A percentile compares a stretch with the other conserved stretches of the same genome.
These are phyloP conservation scores for Virgularia gustaviana DNA, from an alignment of 92 coral and sea anemone species.

Conservation along the genomic window DNA sequence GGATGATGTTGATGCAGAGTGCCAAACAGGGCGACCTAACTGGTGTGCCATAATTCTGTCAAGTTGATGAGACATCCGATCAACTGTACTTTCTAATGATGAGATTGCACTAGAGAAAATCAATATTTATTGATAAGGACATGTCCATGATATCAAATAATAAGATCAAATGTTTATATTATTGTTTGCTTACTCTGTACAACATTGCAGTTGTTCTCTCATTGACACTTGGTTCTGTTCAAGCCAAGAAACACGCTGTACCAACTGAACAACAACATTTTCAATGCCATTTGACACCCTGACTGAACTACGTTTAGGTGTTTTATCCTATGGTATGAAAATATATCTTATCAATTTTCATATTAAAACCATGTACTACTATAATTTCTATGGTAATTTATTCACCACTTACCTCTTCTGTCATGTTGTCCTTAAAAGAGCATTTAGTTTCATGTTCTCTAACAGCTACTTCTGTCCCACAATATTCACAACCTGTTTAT, in stretches of 20 bases:
- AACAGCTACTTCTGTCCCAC: conserved; percentile 70
- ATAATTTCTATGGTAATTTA: not conserved
- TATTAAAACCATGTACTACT: too few species aligned
- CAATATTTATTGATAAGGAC: not conserved
- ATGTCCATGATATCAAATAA: too few species aligned
- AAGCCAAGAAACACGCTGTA: conserved; percentile 81
- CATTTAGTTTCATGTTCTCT: conserved; percentile 67
- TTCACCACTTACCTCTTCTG: conserved; percentile 50
- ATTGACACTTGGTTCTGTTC: conserved; percentile 89
- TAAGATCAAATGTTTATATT: too few species aligned
- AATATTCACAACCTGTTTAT: conserved; percentile 71
- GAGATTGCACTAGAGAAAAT: conserved; percentile 65
- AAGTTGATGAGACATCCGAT: conserved; percentile 79
- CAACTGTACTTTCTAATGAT: conserved; percentile 83
- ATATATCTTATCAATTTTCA: not conserved
- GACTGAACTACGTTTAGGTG: not conserved
- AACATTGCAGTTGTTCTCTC: conserved; percentile 81
- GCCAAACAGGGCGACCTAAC: conserved; percentile 63
- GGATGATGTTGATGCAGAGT: conserved; percentile 85
- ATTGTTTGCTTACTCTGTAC: conserved; percentile 73
- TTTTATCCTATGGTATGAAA: too few species aligned
- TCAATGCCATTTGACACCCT: conserved; percentile 22
- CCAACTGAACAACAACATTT: conserved; percentile 42
- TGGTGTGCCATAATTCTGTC: conserved; percentile 49
- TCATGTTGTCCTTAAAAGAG: conserved; percentile 50